These are phyloP conservation scores for Theocolax elegans DNA, from an alignment of 1,140 invertebrate species.

Conservation along the genomic window DNA sequence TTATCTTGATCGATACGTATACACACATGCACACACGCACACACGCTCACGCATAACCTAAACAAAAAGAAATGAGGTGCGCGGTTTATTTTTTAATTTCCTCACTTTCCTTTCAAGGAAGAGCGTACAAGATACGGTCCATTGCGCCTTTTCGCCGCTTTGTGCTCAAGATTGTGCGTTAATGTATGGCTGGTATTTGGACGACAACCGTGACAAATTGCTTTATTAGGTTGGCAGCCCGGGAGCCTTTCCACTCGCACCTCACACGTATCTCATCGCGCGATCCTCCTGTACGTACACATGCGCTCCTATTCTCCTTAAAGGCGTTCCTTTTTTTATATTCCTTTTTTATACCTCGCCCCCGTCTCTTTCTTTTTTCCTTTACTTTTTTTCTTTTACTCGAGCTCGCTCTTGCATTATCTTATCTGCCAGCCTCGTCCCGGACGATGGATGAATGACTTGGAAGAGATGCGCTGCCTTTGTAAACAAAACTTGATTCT, in stretches of 20 bases:
- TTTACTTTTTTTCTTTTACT: background rate
- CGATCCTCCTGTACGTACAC: no score
- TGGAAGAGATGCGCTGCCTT: background rate
- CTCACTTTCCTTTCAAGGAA: no score
- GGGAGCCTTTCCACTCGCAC: slow-evolving; percentile 61
- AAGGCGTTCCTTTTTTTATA: no score
- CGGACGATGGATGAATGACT: background rate
- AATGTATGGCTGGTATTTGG: slow-evolving; percentile 66
- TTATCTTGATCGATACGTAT: no score
- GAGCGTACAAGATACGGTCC: no score
- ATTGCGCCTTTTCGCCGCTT: no score
- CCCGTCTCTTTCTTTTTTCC: slow-evolving; percentile 27
- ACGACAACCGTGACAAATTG: slow-evolving; percentile 67
- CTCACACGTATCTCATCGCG: slow-evolving; percentile 48
- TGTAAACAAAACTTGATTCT: background rate
- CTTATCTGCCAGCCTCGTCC: background rate
- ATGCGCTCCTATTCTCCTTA: slow-evolving; percentile 51
- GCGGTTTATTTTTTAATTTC: background rate
- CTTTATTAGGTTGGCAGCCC: slow-evolving; percentile 66
- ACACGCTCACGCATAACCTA: no score
- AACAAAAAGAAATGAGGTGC: no score
- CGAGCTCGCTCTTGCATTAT: slow-evolving; percentile 4
- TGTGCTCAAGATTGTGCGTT: slow-evolving; percentile 64
- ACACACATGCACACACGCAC: no score
- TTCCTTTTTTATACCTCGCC: no score